Percentiles rank a stretch among this genome's conserved stretches.
Conservation (phyloP, 1,140 invertebrate species). For the Drosophila arizonae region DNA sequence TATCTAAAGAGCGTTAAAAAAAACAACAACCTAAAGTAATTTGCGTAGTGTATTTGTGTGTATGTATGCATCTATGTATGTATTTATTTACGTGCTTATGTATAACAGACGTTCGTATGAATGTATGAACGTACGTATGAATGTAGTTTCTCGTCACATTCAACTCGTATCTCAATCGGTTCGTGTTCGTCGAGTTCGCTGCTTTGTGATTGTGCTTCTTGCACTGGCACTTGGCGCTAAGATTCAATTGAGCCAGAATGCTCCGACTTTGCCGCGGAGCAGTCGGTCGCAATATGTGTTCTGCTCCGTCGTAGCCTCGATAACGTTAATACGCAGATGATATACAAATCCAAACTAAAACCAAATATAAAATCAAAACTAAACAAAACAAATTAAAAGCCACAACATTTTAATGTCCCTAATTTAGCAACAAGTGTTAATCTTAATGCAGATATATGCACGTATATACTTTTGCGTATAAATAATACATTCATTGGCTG, state of each 20-base stretch:
- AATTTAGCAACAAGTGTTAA: conserved; percentile 44
- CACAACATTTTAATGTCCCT: conserved; percentile 16
- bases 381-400: conserved; percentile 8
- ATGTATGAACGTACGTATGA: conserved; percentile 11
- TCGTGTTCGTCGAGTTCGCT: conserved; percentile 55
- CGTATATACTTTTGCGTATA: conserved; percentile 17
- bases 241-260: conserved; percentile 71
- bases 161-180: conserved; percentile 61
- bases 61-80: conserved; percentile 27
- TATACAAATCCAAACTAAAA: conserved; percentile 12
- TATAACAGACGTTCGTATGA: conserved; percentile 5
- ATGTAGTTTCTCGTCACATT: conserved; percentile 52
- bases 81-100: conserved; percentile 39
- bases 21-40: conserved; percentile 63
- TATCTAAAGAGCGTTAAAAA: conserved; percentile 29
- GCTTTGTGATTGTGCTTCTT: conserved; percentile 43
- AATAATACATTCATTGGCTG: not conserved
- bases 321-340: conserved; percentile 38
- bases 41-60: conserved; percentile 70
- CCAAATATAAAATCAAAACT: conserved; percentile 13
- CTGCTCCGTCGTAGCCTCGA: conserved; percentile 32
- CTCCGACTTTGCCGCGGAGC: conserved; percentile 61
- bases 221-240: conserved; percentile 41
- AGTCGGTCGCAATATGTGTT: conserved; percentile 46
- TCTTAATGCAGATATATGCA: conserved; percentile 3